phyloP scores from a whole-genome alignment of 2,113 vertebrate genomes.

The Anolis carolinensis region DNA sequence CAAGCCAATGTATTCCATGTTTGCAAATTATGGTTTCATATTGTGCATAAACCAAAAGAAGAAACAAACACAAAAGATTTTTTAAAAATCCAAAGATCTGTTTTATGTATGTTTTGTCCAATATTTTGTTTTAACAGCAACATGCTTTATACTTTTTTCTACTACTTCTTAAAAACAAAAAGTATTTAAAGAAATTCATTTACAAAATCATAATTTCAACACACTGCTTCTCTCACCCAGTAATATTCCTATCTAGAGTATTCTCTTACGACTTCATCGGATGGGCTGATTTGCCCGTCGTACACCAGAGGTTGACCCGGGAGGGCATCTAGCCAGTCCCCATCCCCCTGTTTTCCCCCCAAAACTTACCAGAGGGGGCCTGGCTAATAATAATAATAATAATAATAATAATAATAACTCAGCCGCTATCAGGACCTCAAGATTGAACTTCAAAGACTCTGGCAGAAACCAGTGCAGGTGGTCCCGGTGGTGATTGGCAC shows the following conservation, averaged over 20 bases:
- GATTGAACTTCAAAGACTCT: too few relatives aligned
- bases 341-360: too few relatives aligned
- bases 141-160: not conserved
- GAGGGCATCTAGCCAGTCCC: too few relatives aligned
- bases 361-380: too few relatives aligned
- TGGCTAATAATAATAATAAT: too few relatives aligned
- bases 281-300: too few relatives aligned
- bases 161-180: not conserved
- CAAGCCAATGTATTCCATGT: not conserved
- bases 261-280: not conserved
- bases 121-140: not conserved
- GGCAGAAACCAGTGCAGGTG: too few relatives aligned
- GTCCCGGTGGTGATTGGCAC: too few relatives aligned
- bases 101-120: conserved; percentile 16
- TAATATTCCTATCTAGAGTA: not conserved
- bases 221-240: not conserved
- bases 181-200: not conserved
- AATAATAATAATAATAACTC: too few relatives aligned
- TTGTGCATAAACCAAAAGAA: not conserved
- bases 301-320: too few relatives aligned
- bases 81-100: not conserved
- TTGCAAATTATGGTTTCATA: not conserved
- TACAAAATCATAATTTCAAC: conserved; percentile 12
- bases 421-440: too few relatives aligned
- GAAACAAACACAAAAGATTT: not conserved